Percentiles rank a stretch among this genome's conserved stretches.
These are phyloP conservation scores for Melanogrammus aeglefinus DNA, from an alignment of 2,797 vertebrate species.

Conservation along the genomic window DNA sequence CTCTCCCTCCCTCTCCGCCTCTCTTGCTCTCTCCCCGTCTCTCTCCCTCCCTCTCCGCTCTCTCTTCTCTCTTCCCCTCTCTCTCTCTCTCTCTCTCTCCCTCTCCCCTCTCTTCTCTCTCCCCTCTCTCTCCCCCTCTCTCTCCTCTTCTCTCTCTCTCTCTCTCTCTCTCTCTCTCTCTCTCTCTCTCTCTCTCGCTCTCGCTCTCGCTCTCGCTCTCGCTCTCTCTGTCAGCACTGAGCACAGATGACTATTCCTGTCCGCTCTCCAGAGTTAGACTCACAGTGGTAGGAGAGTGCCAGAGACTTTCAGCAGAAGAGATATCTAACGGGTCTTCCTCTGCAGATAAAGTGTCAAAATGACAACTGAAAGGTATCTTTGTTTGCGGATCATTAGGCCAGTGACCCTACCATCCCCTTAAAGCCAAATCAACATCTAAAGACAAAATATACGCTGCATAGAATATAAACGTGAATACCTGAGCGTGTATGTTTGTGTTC, in stretches of 20 bases:
- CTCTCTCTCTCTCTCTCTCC: too few relatives aligned
- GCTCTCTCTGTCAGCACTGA: not conserved
- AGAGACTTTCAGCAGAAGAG: not conserved
- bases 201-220: not conserved
- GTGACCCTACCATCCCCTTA: not conserved
- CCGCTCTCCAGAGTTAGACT: not conserved
- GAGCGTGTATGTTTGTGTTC: not conserved
- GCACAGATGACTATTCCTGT: not conserved
- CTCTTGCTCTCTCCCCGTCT: too few relatives aligned
- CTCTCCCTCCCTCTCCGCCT: too few relatives aligned
- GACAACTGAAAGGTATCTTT: not conserved
- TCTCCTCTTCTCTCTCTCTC: too few relatives aligned
- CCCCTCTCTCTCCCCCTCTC: too few relatives aligned
- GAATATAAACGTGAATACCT: not conserved
- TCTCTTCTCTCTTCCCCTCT: too few relatives aligned
- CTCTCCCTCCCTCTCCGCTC: too few relatives aligned
- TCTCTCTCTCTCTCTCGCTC: not conserved
- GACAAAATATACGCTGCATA: not conserved
- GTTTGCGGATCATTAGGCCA: not conserved
- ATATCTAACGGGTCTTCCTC: not conserved
- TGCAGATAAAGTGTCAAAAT: not conserved
- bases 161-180: not conserved
- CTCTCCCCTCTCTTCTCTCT: too few relatives aligned
- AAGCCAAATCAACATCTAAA: not conserved
- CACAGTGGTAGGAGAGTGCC: not conserved